These are phyloP conservation scores for Heliothis virescens DNA, from an alignment of 1,140 invertebrate species.

Conservation along the genomic window DNA sequence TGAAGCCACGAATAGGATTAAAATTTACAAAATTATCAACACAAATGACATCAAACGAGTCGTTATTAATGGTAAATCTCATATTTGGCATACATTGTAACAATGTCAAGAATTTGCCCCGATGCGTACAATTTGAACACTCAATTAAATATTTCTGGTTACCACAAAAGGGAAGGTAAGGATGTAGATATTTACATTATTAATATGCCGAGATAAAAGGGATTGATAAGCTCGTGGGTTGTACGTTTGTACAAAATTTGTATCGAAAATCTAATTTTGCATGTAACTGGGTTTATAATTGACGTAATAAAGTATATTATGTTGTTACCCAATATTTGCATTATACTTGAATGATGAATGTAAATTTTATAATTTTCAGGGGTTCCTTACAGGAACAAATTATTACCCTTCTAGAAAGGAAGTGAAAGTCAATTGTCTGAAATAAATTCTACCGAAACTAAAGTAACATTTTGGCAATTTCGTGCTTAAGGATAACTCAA, in stretches of 20 bases:
- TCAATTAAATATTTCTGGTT: constrained; percentile 36
- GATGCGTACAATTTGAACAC: constrained; percentile 28
- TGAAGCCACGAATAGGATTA: too few species aligned
- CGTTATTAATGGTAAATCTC: not conserved
- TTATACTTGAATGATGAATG: not conserved
- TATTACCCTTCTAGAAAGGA: too few species aligned
- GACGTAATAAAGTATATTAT: not conserved
- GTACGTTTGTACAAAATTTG: not conserved
- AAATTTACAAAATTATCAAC: too few species aligned
- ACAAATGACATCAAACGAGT: not conserved
- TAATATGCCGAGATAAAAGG: constrained; percentile 27
- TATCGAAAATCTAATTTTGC: constrained; percentile 32
- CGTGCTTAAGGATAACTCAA: too few species aligned
- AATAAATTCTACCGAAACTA: too few species aligned
- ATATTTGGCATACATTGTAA: constrained; percentile 2
- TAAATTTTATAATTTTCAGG: too few species aligned
- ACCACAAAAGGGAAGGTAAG: constrained; percentile 22
- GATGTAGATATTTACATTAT: constrained; percentile 31
- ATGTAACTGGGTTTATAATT: constrained; percentile 4
- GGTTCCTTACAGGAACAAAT: too few species aligned
- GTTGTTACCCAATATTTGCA: too few species aligned
- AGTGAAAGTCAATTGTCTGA: too few species aligned
- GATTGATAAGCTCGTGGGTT: constrained; percentile 8
- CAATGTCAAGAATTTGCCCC: constrained; percentile 19
- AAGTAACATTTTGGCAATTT: too few species aligned